These are phyloP conservation scores for Coreoperca whiteheadi DNA, from an alignment of 2,113 vertebrate genomes.

Conservation along the genomic window DNA sequence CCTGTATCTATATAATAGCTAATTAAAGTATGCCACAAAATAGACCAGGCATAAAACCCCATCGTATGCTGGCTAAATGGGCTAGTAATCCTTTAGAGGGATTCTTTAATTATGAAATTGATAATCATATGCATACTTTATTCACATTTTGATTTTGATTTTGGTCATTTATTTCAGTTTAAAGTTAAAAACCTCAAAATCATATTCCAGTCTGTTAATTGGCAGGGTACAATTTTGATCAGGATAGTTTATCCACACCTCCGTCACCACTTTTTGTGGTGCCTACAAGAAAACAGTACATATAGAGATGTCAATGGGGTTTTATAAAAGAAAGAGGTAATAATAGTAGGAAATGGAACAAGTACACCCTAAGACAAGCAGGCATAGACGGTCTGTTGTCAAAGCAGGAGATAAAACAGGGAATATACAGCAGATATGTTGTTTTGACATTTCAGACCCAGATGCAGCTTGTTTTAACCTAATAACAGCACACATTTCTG, in stretches of 20 bases:
- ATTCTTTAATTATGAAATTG: neutral
- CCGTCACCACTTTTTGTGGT: neutral
- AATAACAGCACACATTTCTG: neutral
- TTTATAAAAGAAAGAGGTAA: constrained; percentile 29
- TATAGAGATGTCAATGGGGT: constrained; percentile 2
- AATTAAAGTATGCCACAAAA: constrained; percentile 55
- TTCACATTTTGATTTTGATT: neutral
- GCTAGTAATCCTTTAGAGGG: neutral
- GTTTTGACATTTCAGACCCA: constrained; percentile 18
- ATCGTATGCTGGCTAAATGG: neutral
- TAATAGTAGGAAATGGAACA: constrained; percentile 19
- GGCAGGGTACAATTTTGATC: neutral
- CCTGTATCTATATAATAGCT: constrained; percentile 39
- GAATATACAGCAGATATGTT: neutral
- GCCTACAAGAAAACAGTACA: neutral
- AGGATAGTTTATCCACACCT: neutral
- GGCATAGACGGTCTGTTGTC: neutral
- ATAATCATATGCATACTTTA: neutral
- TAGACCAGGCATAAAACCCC: constrained; percentile 29
- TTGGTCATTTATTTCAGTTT: neutral
- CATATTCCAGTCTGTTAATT: neutral
- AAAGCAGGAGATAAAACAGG: neutral
- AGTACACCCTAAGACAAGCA: neutral
- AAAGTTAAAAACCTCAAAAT: neutral
- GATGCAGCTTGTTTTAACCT: neutral